Base-by-base conservation (phyloP, 2,888 invertebrate species). In the Melanostoma scalare region DNA sequence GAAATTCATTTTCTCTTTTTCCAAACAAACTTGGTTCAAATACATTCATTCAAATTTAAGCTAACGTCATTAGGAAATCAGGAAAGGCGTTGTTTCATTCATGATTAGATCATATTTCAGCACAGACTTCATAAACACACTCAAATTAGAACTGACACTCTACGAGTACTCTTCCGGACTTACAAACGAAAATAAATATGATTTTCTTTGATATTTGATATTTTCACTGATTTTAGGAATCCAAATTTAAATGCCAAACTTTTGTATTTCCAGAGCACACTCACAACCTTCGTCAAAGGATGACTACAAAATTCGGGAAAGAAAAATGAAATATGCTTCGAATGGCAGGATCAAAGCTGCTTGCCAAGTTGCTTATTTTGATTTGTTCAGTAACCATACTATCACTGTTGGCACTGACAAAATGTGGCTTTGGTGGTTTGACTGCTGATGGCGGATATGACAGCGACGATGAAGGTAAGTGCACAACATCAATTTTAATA, bases 361-460 rank as follows among this genome's bases (percentile, higher is more conserved):
- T 91, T 38, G 89, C 90, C 85, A 88, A 89, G 76, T 87, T 91
- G 30, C 82, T 91, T 68, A 80, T 91, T 74, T 86, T 91, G 56
- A 90, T 90, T 75, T 89, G 89, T 40, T 86, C 90, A 6, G 89
- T 90, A 20, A 90, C 90, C 9, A 87, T 88, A 10, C 86, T 89
- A 58, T 89, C 91, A 3, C 87, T 91, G 40, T 86, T 89, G 46
- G 89, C 90, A 42, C 85, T 91, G 38, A 89, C 90, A 0, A 88
- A 89, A 86, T 91, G 90, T 75, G 90, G 90, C 10, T 88, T 90
- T 44, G 90, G 90, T 61, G 89, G 89, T 50, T 77, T 90, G 40
- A 88, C 88, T 36, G 87, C 87, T 44, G 88, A 89, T 72, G 77
- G 85, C 58, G 87, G 87, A 40, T 87, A 87, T 80, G 87, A 87